Conservation (phyloP, 1,140 invertebrate species). For the Phymorhynchus buccinoides region DNA sequence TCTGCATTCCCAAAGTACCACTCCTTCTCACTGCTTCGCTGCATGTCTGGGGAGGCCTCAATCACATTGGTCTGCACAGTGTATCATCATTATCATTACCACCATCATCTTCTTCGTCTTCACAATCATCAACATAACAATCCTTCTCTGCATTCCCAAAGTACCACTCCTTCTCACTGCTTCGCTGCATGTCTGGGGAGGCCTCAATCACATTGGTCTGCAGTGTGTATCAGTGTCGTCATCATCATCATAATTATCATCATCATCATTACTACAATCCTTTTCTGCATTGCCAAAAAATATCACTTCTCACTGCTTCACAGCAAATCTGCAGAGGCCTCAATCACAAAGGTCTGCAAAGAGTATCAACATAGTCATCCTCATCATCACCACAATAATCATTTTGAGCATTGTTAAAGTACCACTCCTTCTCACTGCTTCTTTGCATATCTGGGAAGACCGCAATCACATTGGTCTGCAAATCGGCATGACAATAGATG, state of each 20-base stretch:
- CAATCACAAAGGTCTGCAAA: too few relatives aligned
- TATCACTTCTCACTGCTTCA: too few relatives aligned
- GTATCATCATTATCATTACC: too few relatives aligned
- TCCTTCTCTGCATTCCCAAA: slow-evolving; percentile 89
- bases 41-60: slow-evolving; percentile 82
- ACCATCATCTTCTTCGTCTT: slow-evolving; percentile 85
- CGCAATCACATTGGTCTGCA: slow-evolving; percentile 95
- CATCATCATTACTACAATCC: too few relatives aligned
- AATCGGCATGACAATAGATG: too few relatives aligned
- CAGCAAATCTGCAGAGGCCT: too few relatives aligned
- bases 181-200: slow-evolving; percentile 77
- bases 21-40: slow-evolving; percentile 80
- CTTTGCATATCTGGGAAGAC: slow-evolving; percentile 78
- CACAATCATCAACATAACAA: slow-evolving; percentile 89
- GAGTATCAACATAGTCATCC: too few relatives aligned
- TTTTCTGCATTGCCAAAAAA: too few relatives aligned
- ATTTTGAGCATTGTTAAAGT: too few relatives aligned
- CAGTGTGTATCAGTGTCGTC: too few relatives aligned
- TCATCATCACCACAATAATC: too few relatives aligned
- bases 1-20: slow-evolving; percentile 96
- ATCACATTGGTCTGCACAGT: slow-evolving; percentile 98
- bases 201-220: slow-evolving; percentile 97
- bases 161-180: slow-evolving; percentile 91
- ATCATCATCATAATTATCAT: too few relatives aligned
- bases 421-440: slow-evolving; percentile 89